A percentile compares a stretch with the other conserved stretches of the same genome.
Evolutionary conservation across 1,140 invertebrate genomes (phyloP).

Genomic region (Melipona quadrifasciata): DNA sequence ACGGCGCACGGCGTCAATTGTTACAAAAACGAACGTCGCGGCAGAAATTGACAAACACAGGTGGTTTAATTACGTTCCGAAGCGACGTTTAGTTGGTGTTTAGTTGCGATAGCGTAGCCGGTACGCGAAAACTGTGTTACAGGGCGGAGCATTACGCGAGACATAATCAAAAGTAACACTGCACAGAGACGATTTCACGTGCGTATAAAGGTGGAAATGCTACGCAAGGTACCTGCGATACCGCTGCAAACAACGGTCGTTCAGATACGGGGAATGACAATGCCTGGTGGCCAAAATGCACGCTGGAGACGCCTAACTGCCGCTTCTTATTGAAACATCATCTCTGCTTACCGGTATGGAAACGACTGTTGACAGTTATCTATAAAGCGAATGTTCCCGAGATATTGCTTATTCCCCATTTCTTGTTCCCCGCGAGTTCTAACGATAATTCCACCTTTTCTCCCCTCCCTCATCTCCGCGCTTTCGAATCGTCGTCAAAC

Average conservation of each 20-base stretch:
- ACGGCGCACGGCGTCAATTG: too few species aligned
- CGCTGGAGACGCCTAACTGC: constrained; percentile 74
- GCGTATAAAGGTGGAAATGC: constrained; percentile 54
- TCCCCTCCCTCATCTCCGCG: not conserved
- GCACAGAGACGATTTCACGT: constrained; percentile 46
- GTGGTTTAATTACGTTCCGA: too few species aligned
- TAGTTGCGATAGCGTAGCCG: not conserved
- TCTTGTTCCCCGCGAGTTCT: constrained; percentile 32
- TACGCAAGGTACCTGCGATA: constrained; percentile 57
- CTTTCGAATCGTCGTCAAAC: too few species aligned
- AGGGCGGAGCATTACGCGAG: not conserved
- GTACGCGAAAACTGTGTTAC: not conserved
- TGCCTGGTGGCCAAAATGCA: constrained; percentile 71
- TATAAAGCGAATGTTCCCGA: constrained; percentile 68
- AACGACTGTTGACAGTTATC: constrained; percentile 67
- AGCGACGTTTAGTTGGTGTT: not conserved
- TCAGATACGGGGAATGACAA: constrained; percentile 72
- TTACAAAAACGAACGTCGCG: too few species aligned
- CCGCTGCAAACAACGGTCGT: constrained; percentile 61
- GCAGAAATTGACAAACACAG: too few species aligned
- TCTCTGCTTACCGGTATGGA: constrained; percentile 63
- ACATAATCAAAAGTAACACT: constrained; percentile 57
- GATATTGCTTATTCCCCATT: constrained; percentile 9
- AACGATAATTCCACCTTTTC: constrained; percentile 48
- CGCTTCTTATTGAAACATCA: constrained; percentile 77